Evolutionary conservation across 2,888 invertebrate species (phyloP).

Genomic region (Merodon equestris): DNA sequence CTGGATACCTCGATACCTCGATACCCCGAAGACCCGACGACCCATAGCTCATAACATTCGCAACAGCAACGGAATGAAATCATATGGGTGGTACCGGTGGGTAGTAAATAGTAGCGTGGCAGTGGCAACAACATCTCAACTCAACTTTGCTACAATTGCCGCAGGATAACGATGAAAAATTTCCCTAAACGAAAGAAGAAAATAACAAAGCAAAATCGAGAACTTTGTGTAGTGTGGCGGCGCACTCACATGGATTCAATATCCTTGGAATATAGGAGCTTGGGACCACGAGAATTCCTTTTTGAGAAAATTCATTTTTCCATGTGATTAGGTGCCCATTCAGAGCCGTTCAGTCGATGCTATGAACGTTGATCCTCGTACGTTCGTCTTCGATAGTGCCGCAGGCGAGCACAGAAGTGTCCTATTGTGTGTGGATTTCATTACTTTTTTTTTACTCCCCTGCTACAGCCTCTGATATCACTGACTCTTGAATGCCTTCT

Average conservation of each 20-base stretch:
- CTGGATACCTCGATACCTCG: conserved; percentile 1
- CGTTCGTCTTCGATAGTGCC: conserved; percentile 22
- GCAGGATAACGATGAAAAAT: conserved; percentile 40
- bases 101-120: no score
- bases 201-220: neutral
- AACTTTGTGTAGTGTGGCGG: conserved; percentile 3
- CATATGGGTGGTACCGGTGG: no score
- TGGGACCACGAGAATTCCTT: conserved; percentile 4
- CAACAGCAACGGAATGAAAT: neutral
- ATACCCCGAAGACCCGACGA: no score
- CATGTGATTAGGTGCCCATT: conserved; percentile 65
- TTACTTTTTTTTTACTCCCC: neutral
- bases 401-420: conserved; percentile 1
- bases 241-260: conserved; percentile 22
- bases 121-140: conserved; percentile 35
- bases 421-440: conserved; percentile 13
- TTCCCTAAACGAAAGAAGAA: neutral
- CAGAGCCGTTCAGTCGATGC: conserved; percentile 41
- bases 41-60: no score
- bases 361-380: conserved; percentile 17
- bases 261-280: neutral
- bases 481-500: no score
- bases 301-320: conserved; percentile 56
- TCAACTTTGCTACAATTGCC: conserved; percentile 16
- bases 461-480: no score